Conservation (phyloP, 2,113 vertebrate genomes). For the Ophiodon elongatus region DNA sequence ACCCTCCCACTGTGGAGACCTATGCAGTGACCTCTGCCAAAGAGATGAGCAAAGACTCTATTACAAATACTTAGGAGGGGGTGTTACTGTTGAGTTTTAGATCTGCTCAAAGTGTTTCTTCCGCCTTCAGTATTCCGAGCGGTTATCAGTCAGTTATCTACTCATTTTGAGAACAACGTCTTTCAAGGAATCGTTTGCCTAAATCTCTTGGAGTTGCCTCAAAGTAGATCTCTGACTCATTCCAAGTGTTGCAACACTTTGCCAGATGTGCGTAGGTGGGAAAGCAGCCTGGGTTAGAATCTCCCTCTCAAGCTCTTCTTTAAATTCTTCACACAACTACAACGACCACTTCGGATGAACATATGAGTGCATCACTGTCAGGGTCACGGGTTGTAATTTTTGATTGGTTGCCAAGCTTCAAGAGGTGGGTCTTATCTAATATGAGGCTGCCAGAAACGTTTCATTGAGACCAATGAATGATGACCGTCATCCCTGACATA, state of each 20-base stretch:
- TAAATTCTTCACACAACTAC: not conserved
- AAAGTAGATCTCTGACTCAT: conserved; percentile 4
- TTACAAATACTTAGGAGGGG: conserved; percentile 7
- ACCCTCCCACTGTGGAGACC: conserved; percentile 31
- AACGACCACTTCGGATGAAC: not conserved
- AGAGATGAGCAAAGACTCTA: conserved; percentile 27
- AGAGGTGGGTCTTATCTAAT: not conserved
- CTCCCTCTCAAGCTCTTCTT: not conserved
- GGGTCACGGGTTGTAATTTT: not conserved
- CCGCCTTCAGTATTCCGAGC: not conserved
- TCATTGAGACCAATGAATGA: not conserved
- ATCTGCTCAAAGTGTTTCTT: not conserved
- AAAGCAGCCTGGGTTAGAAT: not conserved
- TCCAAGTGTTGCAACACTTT: not conserved
- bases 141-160: not conserved
- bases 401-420: not conserved
- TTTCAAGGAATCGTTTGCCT: not conserved
- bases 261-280: not conserved
- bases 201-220: not conserved
- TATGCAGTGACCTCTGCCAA: conserved; percentile 33
- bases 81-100: not conserved
- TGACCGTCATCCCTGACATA: not conserved
- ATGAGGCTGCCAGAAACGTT: not conserved
- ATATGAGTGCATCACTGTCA: not conserved
- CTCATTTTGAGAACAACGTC: not conserved